Conservation (phyloP, 2,113 vertebrate genomes). For the Atherinomorus stipes region DNA sequence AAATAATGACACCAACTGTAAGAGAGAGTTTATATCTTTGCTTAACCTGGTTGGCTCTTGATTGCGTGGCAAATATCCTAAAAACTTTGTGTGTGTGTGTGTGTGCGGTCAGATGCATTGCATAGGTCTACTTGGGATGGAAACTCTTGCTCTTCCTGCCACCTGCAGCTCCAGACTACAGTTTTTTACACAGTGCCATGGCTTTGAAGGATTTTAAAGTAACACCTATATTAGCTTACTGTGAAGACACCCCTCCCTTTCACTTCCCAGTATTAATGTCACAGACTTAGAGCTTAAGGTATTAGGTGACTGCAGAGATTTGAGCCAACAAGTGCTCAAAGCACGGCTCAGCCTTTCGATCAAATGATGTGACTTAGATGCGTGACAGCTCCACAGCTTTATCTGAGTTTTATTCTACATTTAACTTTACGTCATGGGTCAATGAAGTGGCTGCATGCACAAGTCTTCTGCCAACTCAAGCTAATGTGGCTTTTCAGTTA, state of each 20-base stretch:
- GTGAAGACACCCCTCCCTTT: neutral
- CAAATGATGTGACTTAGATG: neutral
- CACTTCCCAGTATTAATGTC: neutral
- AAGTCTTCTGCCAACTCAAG: no score
- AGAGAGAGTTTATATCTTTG: no score
- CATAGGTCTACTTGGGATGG: neutral
- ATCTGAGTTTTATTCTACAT: no score
- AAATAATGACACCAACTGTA: no score
- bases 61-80: neutral
- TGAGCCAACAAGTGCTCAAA: neutral
- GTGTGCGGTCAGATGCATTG: neutral
- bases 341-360: neutral
- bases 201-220: constrained; percentile 13
- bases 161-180: neutral
- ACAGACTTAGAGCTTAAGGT: constrained; percentile 4
- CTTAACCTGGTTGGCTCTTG: neutral
- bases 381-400: neutral
- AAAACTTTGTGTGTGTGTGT: no score
- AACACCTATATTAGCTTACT: constrained; percentile 16
- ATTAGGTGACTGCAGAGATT: neutral
- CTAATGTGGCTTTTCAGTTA: neutral
- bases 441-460: no score
- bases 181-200: constrained; percentile 10
- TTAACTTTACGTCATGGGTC: no score
- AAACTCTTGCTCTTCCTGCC: constrained; percentile 1